phyloP scores from a whole-genome alignment of 2,113 vertebrate genomes.

The Myiozetetes cayanensis region DNA sequence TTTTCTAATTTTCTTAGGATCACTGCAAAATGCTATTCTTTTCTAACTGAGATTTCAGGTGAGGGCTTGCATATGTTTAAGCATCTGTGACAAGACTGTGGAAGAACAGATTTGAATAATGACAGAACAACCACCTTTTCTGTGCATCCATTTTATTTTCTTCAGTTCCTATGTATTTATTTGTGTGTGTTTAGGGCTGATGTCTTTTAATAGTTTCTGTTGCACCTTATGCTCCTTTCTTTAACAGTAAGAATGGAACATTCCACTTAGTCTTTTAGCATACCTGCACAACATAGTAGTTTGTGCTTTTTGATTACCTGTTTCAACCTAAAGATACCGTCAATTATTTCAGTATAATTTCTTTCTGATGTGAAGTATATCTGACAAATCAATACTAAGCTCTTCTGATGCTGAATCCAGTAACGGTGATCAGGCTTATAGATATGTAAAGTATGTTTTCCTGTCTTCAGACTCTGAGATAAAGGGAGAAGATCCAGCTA shows the following conservation, averaged over 20 bases:
- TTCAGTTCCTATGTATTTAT: neutral
- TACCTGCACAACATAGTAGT: neutral
- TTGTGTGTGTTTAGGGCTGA: neutral
- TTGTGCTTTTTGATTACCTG: neutral
- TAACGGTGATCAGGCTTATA: neutral
- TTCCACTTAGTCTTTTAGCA: neutral
- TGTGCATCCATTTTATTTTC: neutral
- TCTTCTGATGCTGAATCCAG: neutral
- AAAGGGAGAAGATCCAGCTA: neutral
- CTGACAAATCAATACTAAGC: conserved; percentile 2
- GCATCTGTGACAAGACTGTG: neutral
- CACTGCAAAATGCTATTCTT: neutral
- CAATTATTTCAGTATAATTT: neutral
- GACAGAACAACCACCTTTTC: neutral
- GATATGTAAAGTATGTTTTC: neutral
- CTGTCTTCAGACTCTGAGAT: neutral
- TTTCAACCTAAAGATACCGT: neutral
- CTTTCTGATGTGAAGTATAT: neutral
- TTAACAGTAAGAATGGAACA: neutral
- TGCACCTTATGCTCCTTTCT: neutral
- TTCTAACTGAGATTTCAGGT: neutral
- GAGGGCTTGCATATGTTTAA: neutral
- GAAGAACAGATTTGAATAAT: neutral
- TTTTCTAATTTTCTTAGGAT: neutral
- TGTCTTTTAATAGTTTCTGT: neutral